These are phyloP conservation scores for Amorpha juglandis DNA, from an alignment of 2,888 invertebrate species.

Conservation along the genomic window DNA sequence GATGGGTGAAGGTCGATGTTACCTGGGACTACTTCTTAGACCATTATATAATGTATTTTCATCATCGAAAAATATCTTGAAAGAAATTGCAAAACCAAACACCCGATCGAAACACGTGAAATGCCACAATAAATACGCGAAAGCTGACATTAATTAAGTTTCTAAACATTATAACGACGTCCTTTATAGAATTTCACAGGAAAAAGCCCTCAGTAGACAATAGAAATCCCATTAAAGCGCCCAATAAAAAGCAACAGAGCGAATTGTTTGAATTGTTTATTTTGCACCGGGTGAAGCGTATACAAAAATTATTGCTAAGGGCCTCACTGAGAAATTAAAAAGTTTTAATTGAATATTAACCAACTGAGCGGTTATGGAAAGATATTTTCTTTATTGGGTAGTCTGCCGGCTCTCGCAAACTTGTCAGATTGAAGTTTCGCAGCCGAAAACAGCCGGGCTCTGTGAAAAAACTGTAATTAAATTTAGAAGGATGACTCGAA, in stretches of 20 bases:
- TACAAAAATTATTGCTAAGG: conserved; percentile 70
- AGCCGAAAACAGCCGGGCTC: conserved; percentile 32
- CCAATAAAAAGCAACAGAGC: conserved; percentile 26
- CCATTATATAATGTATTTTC: no score
- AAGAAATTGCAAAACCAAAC: neutral
- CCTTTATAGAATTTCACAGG: neutral
- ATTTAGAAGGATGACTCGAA: conserved; percentile 22
- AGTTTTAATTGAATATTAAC: conserved; percentile 81
- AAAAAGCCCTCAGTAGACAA: conserved; percentile 7
- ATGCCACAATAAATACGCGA: no score
- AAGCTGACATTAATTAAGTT: neutral
- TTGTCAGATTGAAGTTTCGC: conserved; percentile 36
- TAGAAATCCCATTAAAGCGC: conserved; percentile 23
- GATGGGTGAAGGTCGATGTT: no score
- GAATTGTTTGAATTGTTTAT: conserved; percentile 54
- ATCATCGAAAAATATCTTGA: neutral
- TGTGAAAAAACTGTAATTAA: conserved; percentile 35
- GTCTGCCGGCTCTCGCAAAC: conserved; percentile 27
- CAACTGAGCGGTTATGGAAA: conserved; percentile 63
- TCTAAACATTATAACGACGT: neutral
- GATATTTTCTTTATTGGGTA: conserved; percentile 46
- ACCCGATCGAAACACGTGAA: neutral
- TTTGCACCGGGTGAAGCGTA: conserved; percentile 51
- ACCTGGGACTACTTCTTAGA: no score
- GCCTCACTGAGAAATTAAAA: conserved; percentile 63